Evolutionary conservation across 2,888 invertebrate genomes (phyloP), one percentile per base, ranked within the genome.

Genomic region (Deilephila elpenor): DNA sequence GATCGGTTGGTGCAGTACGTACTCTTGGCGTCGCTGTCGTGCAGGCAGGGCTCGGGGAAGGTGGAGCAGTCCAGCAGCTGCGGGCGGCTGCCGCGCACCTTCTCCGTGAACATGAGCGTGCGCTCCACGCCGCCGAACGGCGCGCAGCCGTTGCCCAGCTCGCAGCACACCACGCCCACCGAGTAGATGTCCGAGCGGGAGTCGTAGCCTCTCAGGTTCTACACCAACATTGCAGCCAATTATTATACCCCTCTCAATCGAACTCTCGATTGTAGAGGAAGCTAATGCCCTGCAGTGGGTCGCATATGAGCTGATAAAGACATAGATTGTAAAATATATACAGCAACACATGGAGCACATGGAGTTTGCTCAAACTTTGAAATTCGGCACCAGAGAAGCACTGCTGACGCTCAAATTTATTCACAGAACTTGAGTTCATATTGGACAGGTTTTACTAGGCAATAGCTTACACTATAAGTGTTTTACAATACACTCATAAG

Each of bases 181-280:
- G 98, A 98, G 88, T 99, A 99, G 19, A 98, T 96, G 90, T 99
- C 99, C 0, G 98, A 98, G 81, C 97, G 97, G 85, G 97, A 97
- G 84, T 97, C 97, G 88, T 98, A 99, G 4, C 99, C 99, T 84
- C 96, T 95, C 59, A 98, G 91, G 90, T 98, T 98, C 96, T 97
- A 89, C 0, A 84, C 83, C 70, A 74, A 37, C 14, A 74, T 25
- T 60, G n/a, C 20, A 59, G 17, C 20, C n/a, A 20, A 25, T 11
- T 25, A 11, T 8, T 25, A 20, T 20, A 56, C 17, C 56, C 19
- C n/a, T 5, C n/a, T n/a, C 19, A 32, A 32, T 32, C 32, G 2
- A 2, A 32, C 3, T 32, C 3, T 32, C 3, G 32, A 32, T 32
- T 32, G 32, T 32, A 32, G 32, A 32, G 32, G 32, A 32, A 3